phyloP scores from a whole-genome alignment of 2,113 vertebrate genomes.

The Chinchilla lanigera region DNA sequence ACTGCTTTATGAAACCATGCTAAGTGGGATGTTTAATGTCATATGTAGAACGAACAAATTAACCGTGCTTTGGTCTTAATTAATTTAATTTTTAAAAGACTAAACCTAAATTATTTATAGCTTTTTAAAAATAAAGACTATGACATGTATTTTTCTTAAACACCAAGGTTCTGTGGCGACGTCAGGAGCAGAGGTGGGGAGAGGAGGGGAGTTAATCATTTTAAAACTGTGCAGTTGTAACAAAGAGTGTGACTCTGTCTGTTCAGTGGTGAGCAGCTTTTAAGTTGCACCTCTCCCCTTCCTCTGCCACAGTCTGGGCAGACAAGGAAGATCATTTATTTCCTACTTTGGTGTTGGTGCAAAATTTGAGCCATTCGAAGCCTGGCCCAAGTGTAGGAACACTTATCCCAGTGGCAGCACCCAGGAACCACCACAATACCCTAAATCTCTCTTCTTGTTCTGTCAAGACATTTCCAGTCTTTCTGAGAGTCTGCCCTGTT shows the following conservation, averaged over 20 bases:
- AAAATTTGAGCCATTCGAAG: background rate
- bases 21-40: background rate
- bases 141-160: background rate
- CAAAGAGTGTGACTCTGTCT: background rate
- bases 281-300: background rate
- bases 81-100: background rate
- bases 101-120: background rate
- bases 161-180: background rate
- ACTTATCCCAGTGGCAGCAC: no score
- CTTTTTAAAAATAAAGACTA: background rate
- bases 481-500: background rate
- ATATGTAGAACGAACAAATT: constrained; percentile 26
- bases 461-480: background rate
- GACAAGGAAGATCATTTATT: background rate
- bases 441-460: background rate
- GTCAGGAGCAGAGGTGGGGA: background rate
- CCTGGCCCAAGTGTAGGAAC: background rate
- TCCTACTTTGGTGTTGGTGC: background rate
- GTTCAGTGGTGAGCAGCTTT: background rate
- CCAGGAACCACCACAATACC: background rate
- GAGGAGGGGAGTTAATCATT: background rate
- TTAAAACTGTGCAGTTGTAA: background rate
- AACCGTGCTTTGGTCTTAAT: background rate
- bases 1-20: constrained; percentile 3
- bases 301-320: background rate